phyloP scores from a whole-genome alignment of 2,113 vertebrate genomes.

The Pygoscelis adeliae region DNA sequence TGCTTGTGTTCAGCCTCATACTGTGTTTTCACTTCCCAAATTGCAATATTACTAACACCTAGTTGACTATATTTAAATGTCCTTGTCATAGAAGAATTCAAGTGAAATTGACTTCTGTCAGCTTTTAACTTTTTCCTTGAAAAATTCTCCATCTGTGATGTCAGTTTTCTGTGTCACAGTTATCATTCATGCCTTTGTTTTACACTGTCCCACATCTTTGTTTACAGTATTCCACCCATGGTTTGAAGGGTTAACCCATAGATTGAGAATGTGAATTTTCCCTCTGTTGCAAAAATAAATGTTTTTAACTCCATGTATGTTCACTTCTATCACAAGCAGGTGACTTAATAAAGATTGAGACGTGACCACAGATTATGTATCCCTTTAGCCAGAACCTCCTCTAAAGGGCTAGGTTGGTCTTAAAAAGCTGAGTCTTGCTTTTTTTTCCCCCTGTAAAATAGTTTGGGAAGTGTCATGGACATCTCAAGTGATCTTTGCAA shows the following conservation, averaged over 20 bases:
- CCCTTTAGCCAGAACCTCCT: background rate
- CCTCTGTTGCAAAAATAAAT: background rate
- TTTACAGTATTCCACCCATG: background rate
- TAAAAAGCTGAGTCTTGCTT: background rate
- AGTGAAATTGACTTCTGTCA: background rate
- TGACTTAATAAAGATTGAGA: background rate
- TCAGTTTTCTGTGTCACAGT: background rate
- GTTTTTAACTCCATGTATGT: background rate
- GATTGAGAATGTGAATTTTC: background rate
- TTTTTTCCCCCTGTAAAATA: fast-evolving
- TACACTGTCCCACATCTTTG: background rate
- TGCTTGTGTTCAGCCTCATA: background rate
- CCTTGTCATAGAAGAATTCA: background rate
- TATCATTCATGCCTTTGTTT: background rate
- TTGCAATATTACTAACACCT: background rate
- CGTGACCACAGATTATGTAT: background rate
- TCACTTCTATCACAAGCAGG: background rate
- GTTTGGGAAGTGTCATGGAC: background rate
- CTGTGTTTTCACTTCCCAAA: background rate
- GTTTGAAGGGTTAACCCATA: background rate
- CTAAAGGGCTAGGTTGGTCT: background rate
- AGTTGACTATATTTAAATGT: background rate
- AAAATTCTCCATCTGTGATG: background rate
- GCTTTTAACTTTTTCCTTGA: background rate
- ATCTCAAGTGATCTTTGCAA: background rate